These are phyloP conservation scores for Limnephilus rhombicus DNA, from an alignment of 2,888 invertebrate genomes.

Conservation along the genomic window DNA sequence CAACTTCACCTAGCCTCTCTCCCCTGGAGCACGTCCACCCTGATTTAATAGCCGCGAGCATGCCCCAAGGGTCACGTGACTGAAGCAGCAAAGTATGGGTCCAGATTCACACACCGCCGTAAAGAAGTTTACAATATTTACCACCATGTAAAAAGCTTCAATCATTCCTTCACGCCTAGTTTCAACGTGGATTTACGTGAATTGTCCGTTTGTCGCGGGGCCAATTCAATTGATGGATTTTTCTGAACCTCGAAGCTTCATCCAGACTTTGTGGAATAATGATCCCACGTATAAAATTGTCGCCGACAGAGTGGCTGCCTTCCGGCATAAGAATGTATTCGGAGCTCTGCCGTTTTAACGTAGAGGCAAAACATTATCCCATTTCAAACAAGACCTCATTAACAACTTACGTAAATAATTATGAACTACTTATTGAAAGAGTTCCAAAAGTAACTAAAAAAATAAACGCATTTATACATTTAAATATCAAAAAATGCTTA, in stretches of 20 bases:
- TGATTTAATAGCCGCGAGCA: conserved; percentile 62
- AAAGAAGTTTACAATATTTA: conserved; percentile 13
- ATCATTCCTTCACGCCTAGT: not conserved
- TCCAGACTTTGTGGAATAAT: conserved; percentile 31
- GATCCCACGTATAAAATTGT: conserved; percentile 56
- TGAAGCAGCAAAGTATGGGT: conserved; percentile 43
- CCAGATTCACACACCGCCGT: conserved; percentile 20
- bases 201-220: conserved; percentile 11
- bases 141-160: conserved; percentile 36
- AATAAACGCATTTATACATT: too few relatives aligned
- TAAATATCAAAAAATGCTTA: too few relatives aligned
- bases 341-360: not conserved
- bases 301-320: conserved; percentile 38
- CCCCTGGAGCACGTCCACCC: conserved; percentile 59
- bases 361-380: not conserved
- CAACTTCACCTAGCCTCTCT: not conserved
- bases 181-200: not conserved
- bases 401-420: not conserved
- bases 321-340: conserved; percentile 17
- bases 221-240: conserved; percentile 27
- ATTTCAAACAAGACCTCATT: not conserved
- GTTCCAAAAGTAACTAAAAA: not conserved
- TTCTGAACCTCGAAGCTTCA: not conserved
- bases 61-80: conserved; percentile 58
- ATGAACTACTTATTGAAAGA: not conserved